phyloP scores from a whole-genome alignment of 2,113 vertebrate genomes.

The Petaurus breviceps region DNA sequence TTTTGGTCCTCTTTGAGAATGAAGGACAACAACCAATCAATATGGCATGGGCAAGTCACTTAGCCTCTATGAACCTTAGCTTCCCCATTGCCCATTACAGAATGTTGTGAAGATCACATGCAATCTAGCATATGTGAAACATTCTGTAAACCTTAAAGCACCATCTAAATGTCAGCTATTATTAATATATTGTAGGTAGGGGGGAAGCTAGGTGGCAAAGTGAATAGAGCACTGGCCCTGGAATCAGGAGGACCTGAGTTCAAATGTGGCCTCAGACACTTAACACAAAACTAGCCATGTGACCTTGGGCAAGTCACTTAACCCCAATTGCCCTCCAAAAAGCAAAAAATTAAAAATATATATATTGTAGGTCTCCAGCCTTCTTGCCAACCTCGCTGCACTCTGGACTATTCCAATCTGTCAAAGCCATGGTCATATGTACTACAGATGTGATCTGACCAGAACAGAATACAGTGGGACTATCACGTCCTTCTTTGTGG shows the following conservation, averaged over 20 bases:
- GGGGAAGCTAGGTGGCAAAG: too few relatives aligned
- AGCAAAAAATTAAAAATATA: too few relatives aligned
- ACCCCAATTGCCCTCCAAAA: too few relatives aligned
- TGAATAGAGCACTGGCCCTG: too few relatives aligned
- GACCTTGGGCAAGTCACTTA: too few relatives aligned
- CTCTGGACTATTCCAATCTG: not conserved
- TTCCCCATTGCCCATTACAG: not conserved
- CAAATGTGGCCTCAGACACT: too few relatives aligned
- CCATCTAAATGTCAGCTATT: not conserved
- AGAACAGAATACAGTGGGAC: not conserved
- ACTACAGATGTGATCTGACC: not conserved
- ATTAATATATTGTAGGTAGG: not conserved
- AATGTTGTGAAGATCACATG: not conserved
- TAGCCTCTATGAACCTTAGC: not conserved
- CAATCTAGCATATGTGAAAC: not conserved
- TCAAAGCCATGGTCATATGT: not conserved
- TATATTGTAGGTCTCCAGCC: not conserved
- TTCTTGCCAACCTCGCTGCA: not conserved
- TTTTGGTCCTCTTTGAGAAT: too few relatives aligned
- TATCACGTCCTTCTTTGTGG: not conserved
- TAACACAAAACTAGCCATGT: too few relatives aligned
- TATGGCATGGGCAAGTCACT: not conserved
- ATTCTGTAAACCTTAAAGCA: not conserved
- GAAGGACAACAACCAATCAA: too few relatives aligned
- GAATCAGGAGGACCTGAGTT: too few relatives aligned